phyloP scores from a whole-genome alignment of 2,113 vertebrate genomes.

The Antigone vipio region DNA sequence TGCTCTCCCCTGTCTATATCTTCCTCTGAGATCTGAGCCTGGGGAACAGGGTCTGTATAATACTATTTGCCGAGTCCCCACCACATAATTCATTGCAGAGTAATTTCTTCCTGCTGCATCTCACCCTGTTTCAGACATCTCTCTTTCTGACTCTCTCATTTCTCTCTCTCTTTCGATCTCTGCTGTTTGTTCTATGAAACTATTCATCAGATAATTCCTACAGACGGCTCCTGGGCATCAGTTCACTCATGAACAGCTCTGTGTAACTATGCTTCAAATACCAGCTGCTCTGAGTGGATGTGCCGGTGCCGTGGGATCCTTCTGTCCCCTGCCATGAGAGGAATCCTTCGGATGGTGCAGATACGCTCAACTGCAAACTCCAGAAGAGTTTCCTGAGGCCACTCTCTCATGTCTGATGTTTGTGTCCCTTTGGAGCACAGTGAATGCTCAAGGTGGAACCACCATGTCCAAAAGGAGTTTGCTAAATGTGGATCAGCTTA shows the following conservation, averaged over 20 bases:
- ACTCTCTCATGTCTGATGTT: neutral
- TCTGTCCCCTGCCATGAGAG: neutral
- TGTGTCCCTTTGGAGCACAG: neutral
- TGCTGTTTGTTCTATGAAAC: neutral
- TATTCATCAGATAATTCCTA: neutral
- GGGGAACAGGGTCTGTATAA: neutral
- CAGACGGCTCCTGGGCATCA: neutral
- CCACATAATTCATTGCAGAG: neutral
- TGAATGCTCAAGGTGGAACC: neutral
- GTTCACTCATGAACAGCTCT: neutral
- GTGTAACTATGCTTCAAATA: neutral
- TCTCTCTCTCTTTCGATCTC: neutral
- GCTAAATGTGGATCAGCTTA: neutral
- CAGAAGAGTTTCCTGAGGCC: neutral
- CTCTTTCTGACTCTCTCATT: neutral
- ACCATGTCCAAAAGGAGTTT: neutral
- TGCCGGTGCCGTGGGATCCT: neutral
- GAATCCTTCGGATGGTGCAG: neutral
- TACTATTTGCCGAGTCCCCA: neutral
- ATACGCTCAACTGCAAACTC: neutral
- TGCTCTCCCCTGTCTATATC: neutral
- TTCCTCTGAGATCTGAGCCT: neutral
- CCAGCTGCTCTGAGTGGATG: neutral
- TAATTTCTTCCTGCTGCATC: neutral
- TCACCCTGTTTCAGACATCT: neutral